Evolutionary conservation across 2,888 invertebrate species (phyloP), one percentile per base, ranked within the genome.

Genomic region (Darwinula stevensoni): DNA sequence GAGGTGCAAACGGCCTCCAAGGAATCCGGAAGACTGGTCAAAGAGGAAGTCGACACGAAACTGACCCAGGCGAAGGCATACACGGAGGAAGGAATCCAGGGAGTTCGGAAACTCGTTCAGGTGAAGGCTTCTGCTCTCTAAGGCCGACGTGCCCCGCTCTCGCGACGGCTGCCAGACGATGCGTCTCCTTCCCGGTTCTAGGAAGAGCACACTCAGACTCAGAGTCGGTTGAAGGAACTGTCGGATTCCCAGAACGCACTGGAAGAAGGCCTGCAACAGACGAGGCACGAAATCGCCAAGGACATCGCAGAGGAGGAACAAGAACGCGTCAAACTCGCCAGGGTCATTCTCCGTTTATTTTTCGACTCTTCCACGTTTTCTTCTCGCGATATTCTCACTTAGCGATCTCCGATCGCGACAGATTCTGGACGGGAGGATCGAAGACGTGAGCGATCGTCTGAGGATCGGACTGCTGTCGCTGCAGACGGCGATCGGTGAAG

Each of bases 361-460:
- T n/a, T n/a, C n/a, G n/a, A n/a, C n/a, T n/a, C n/a, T n/a, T n/a
- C n/a, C n/a, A n/a, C n/a, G n/a, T n/a, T n/a, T n/a, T n/a, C n/a
- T n/a, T n/a, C n/a, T n/a, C n/a, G n/a, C n/a, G n/a, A n/a, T n/a
- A n/a, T n/a, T n/a, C n/a, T n/a, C n/a, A n/a, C n/a, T n/a, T n/a
- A n/a, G n/a, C n/a, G n/a, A n/a, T n/a, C n/a, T n/a, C n/a, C n/a
- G n/a, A n/a, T n/a, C n/a, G 22, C n/a, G n/a, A 22, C 32, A 38
- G 36, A 13, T 33, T 13, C 16, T 37, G 22, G 36, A 41, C 11
- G 38, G 32, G 16, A 36, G 36, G 28, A 26, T 41, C 4, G 37
- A 38, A 3, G 41, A 39, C 29, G 14, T 38, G 5, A 38, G 37
- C 14, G 36, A 40, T 34, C 30, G 36, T 12, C 27, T 38, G 13